These are phyloP conservation scores for Apodemus speciosus DNA, from an alignment of 2,113 vertebrate species.

Conservation along the genomic window DNA sequence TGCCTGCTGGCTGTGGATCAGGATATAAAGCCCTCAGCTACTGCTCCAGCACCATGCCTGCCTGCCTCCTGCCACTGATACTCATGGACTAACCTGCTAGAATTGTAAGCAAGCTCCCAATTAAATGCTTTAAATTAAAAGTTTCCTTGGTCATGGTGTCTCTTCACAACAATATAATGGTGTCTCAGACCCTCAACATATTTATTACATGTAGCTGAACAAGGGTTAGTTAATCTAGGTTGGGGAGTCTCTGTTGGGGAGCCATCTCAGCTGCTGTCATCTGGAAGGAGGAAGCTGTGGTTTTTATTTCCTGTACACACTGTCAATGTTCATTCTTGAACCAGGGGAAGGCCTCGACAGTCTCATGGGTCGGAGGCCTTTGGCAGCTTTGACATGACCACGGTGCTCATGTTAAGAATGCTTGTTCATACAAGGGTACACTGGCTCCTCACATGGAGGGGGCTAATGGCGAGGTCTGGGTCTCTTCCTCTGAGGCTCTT, in stretches of 20 bases:
- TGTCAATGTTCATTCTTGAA: neutral
- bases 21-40: too few species aligned
- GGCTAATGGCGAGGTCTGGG: neutral
- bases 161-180: neutral
- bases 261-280: neutral
- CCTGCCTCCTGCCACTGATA: neutral
- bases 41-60: too few species aligned
- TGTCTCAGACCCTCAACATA: neutral
- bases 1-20: too few species aligned
- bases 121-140: neutral
- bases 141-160: neutral
- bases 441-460: neutral
- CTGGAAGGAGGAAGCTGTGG: neutral
- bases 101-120: neutral
- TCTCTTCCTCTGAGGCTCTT: neutral
- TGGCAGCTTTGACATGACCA: neutral
- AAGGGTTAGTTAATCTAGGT: neutral
- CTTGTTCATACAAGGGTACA: neutral
- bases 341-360: neutral
- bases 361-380: neutral
- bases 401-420: neutral
- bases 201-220: neutral
- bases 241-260: neutral
- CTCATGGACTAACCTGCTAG: neutral
- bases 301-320: neutral